Base-by-base conservation (phyloP, 1,140 invertebrate species). In the Saccostrea glomerata region DNA sequence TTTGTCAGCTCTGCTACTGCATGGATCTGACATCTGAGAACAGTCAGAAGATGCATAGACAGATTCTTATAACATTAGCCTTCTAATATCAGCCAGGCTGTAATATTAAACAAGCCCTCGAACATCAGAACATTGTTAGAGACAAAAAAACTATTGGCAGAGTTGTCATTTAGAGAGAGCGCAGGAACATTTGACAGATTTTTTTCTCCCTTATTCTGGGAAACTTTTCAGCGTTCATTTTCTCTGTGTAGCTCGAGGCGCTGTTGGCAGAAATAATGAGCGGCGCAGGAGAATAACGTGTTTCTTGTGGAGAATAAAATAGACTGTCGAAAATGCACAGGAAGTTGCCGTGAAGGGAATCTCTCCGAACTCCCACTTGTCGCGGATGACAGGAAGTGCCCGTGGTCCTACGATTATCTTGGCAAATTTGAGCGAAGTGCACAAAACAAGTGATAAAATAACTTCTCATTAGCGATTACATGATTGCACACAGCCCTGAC, bases 281-380 rank as follows among this genome's bases (percentile, higher is more conserved):
- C 20, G 7, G 60, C 23, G 23, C 23, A 13, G 25, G 15, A 30
- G 30, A 77, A 77, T 25, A 36, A 77, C 70, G 30, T 77, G 25
- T 25, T 36, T 36, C 70, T 15, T 30, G 25, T 25, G 15, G 70
- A 25, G 70, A 77, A 77, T 30, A 77, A 77, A 77, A 77, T 77
- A 77, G 25, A 77, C 13, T 23, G 70, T 77, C 23, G 30, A 73
- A 77, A 77, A 77, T 25, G 25, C 70, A 77, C 70, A 77, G 70
- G 70, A 77, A 77, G 70, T 77, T 12, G 70, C 70, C 30, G 11
- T 77, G 70, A 11, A 77, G 70, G 70, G 30, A 77, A 77, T 77
- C 30, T 77, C 25, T 77, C 70, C 70, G 25, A 77, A 77, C 70
- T 77, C 70, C 70, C 70, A 77, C 70, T 77, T 77, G 70, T 77